Percentiles rank a stretch among this genome's conserved stretches.
These are phyloP conservation scores for Caenorhabditis drosophilae DNA, from an alignment of 2,888 invertebrate genomes.

Conservation along the genomic window DNA sequence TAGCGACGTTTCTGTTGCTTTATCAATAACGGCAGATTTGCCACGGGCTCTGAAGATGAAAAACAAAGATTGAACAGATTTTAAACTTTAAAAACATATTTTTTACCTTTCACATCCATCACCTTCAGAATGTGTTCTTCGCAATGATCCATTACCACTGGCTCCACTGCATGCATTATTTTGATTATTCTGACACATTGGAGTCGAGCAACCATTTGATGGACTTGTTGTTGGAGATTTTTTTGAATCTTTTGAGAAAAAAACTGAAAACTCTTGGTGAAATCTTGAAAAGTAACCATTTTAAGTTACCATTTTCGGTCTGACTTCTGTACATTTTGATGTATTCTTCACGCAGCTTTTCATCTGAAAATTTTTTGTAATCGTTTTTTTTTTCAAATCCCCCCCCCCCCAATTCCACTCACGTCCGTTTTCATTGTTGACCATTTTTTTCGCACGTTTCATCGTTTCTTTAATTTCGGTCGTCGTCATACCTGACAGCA, in stretches of 20 bases:
- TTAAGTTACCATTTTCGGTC: too few species aligned
- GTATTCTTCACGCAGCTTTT: too few species aligned
- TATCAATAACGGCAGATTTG: constrained; percentile 76
- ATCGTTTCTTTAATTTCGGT: constrained; percentile 7
- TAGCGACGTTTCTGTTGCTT: constrained; percentile 96
- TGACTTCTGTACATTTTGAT: too few species aligned
- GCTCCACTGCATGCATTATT: background rate
- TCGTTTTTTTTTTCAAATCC: too few species aligned
- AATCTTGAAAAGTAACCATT: too few species aligned
- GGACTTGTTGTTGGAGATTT: background rate
- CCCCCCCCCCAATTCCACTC: too few species aligned
- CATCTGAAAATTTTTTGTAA: background rate
- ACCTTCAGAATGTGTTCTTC: constrained; percentile 35
- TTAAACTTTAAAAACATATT: constrained; percentile 2
- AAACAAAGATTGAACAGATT: too few species aligned
- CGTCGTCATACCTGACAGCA: constrained; percentile 14
- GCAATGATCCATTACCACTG: background rate
- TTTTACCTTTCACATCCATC: constrained; percentile 69
- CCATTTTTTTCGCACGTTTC: constrained; percentile 5
- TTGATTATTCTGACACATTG: background rate
- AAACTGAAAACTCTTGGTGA: too few species aligned
- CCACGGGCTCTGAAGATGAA: background rate
- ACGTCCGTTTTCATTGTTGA: constrained; percentile 15
- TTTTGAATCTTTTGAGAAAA: background rate
- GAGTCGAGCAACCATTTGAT: background rate